These are phyloP conservation scores for Dicaeum eximium DNA, from an alignment of 2,113 vertebrate species.

Conservation along the genomic window DNA sequence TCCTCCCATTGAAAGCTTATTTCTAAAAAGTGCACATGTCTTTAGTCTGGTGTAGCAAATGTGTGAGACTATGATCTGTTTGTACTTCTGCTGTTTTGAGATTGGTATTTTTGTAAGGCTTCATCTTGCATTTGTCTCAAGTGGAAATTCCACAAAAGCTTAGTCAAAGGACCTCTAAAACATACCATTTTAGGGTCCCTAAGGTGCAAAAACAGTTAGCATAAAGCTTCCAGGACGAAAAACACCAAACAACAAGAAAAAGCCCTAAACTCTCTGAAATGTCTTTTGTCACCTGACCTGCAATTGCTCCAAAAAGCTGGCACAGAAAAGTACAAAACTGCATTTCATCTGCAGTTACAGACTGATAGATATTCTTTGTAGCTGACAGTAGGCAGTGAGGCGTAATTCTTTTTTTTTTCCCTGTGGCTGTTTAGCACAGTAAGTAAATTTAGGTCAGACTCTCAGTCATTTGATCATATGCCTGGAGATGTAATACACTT, in stretches of 20 bases:
- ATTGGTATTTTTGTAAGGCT: conserved; percentile 9
- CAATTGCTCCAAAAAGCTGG: not conserved
- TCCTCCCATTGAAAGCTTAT: not conserved
- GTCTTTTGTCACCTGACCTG: conserved; percentile 7
- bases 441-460: conserved; percentile 54
- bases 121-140: not conserved
- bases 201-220: not conserved
- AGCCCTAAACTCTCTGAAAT: not conserved
- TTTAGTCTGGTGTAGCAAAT: conserved; percentile 20
- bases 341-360: conserved; percentile 22
- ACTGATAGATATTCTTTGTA: not conserved
- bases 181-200: not conserved
- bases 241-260: not conserved
- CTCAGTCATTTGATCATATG: conserved; percentile 9
- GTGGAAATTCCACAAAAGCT: not conserved
- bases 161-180: not conserved
- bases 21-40: conserved; percentile 1
- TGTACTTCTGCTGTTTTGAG: conserved; percentile 37
- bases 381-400: conserved; percentile 22
- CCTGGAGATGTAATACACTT: conserved; percentile 8
- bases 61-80: conserved; percentile 44
- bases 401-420: not conserved
- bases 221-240: not conserved
- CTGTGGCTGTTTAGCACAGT: not conserved
- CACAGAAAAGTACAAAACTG: not conserved